phyloP scores from a whole-genome alignment of 2,797 vertebrate genomes.

The Delichon dasypus region DNA sequence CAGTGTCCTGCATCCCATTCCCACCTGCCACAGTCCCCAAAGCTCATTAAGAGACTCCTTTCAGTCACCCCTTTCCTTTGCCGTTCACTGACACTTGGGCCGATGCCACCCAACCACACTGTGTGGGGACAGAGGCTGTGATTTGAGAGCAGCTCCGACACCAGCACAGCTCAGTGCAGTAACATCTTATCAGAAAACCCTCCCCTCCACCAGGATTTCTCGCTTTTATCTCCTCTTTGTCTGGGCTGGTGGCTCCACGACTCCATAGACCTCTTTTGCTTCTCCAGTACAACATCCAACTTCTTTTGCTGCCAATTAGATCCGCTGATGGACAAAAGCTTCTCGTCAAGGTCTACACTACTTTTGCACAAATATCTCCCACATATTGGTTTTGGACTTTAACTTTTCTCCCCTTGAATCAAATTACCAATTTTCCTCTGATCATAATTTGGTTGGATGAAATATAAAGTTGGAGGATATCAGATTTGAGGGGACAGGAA shows the following conservation, averaged over 20 bases:
- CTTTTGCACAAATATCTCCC: neutral
- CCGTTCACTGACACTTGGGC: neutral
- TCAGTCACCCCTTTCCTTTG: neutral
- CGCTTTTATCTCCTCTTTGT: neutral
- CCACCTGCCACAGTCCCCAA: neutral
- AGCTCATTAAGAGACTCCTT: neutral
- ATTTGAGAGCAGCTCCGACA: neutral
- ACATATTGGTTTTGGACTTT: neutral
- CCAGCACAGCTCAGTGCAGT: neutral
- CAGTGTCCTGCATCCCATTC: neutral
- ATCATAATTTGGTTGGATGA: neutral
- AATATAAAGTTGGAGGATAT: neutral
- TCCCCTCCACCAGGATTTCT: neutral
- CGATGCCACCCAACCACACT: neutral
- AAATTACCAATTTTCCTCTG: neutral
- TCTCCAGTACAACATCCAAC: neutral
- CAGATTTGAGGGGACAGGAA: neutral
- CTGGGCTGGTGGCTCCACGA: neutral
- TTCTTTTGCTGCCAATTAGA: neutral
- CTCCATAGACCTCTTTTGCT: neutral
- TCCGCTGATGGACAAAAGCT: neutral
- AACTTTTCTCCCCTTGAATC: neutral
- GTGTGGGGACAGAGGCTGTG: neutral
- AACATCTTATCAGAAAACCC: neutral
- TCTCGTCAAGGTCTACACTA: neutral